Evolutionary conservation across 2,888 invertebrate genomes (phyloP).

Genomic region (Tachina fera): DNA sequence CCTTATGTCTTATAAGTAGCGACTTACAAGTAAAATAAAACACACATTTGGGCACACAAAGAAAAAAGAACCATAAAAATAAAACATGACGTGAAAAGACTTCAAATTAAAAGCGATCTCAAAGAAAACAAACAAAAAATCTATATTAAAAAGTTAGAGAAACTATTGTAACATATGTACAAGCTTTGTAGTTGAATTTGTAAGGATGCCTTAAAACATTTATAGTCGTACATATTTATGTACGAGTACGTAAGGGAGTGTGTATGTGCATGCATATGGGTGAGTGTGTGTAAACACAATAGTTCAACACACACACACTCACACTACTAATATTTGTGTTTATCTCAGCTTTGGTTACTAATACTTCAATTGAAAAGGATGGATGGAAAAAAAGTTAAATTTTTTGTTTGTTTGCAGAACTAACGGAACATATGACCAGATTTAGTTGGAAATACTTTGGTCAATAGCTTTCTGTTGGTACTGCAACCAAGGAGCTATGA

Average conservation of each 20-base stretch:
- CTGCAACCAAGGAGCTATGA: constrained; percentile 22
- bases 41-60: neutral
- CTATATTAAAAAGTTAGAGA: constrained; percentile 58
- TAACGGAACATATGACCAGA: constrained; percentile 44
- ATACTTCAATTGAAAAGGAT: constrained; percentile 58
- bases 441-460: constrained; percentile 36
- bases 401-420: constrained; percentile 46
- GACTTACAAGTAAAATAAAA: neutral
- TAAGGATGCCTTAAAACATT: neutral
- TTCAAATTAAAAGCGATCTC: constrained; percentile 65
- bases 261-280: no score
- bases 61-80: neutral
- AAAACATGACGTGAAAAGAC: constrained; percentile 61
- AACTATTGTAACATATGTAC: constrained; percentile 65
- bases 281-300: constrained; percentile 9
- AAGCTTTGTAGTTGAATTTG: constrained; percentile 3
- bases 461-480: neutral
- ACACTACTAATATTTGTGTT: constrained; percentile 65
- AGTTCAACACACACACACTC: constrained; percentile 19
- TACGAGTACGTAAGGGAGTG: no score
- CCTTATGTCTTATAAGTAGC: neutral
- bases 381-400: constrained; percentile 3
- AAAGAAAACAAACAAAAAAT: constrained; percentile 36
- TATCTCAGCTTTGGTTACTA: constrained; percentile 67
- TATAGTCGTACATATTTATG: neutral